Evolutionary conservation across 2,113 vertebrate genomes (phyloP).

Genomic region (Hippocampus mohnikei): DNA sequence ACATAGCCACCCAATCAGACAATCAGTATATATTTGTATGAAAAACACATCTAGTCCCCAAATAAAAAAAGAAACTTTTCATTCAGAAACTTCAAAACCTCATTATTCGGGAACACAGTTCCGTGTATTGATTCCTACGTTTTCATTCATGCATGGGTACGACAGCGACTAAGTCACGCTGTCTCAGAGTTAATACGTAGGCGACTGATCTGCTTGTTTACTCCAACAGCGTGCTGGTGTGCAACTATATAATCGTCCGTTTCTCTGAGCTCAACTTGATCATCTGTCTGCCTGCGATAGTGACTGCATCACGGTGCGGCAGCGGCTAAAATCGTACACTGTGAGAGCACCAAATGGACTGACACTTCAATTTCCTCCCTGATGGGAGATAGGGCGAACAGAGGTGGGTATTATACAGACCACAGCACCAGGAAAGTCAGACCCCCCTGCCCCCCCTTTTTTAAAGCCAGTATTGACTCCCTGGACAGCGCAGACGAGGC

Average conservation of each 20-base stretch:
- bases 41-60: no score
- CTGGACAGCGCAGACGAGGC: conserved; percentile 40
- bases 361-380: conserved; percentile 72
- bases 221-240: background rate
- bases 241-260: background rate
- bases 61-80: no score
- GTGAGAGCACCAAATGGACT: conserved; percentile 47
- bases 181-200: no score
- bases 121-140: background rate
- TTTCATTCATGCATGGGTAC: background rate
- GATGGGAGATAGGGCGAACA: conserved; percentile 63
- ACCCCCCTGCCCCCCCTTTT: conserved; percentile 34
- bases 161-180: background rate
- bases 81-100: no score
- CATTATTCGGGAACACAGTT: no score
- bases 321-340: conserved; percentile 60
- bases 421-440: conserved; percentile 42
- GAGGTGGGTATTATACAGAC: conserved; percentile 61
- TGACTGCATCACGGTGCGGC: conserved; percentile 47
- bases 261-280: background rate
- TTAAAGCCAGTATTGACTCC: conserved; percentile 44
- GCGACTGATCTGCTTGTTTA: background rate
- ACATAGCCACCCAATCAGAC: no score
- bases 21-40: no score
- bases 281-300: conserved; percentile 42